Evolutionary conservation across 2,888 invertebrate species (phyloP).

Genomic region (Incurvaria masculella): DNA sequence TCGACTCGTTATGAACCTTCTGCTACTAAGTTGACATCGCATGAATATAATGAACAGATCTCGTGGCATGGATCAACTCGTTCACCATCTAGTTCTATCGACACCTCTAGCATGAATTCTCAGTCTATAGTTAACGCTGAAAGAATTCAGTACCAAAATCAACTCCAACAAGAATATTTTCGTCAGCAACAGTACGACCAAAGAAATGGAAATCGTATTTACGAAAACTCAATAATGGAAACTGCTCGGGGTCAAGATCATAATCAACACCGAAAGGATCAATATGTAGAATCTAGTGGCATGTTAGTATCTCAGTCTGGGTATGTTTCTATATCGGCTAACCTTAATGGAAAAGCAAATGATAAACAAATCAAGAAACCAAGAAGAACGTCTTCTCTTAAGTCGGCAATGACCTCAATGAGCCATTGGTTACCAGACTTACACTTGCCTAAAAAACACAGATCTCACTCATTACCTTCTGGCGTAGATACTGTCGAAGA

Average conservation of each 20-base stretch:
- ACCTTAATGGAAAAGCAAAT: slow-evolving; percentile 51
- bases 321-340: slow-evolving; percentile 71
- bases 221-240: slow-evolving; percentile 31
- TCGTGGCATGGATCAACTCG: slow-evolving; percentile 59
- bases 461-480: slow-evolving; percentile 79
- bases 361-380: slow-evolving; percentile 64
- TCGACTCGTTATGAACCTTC: slow-evolving; percentile 60
- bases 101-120: slow-evolving; percentile 55
- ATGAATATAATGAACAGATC: slow-evolving; percentile 55
- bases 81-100: slow-evolving; percentile 61
- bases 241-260: slow-evolving; percentile 27
- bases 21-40: slow-evolving; percentile 50
- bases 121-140: slow-evolving; percentile 56
- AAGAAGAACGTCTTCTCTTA: slow-evolving; percentile 69
- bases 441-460: slow-evolving; percentile 71
- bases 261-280: slow-evolving; percentile 34
- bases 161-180: slow-evolving; percentile 52
- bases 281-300: slow-evolving; percentile 41
- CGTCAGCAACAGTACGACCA: slow-evolving; percentile 54
- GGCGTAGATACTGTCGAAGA: slow-evolving; percentile 59
- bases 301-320: slow-evolving; percentile 76
- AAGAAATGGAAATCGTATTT: slow-evolving; percentile 43
- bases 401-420: slow-evolving; percentile 77
- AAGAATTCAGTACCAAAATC: slow-evolving; percentile 53
- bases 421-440: slow-evolving; percentile 79